phyloP scores from a whole-genome alignment of 2,113 vertebrate genomes.

The Cyanoramphus novaezelandiae region DNA sequence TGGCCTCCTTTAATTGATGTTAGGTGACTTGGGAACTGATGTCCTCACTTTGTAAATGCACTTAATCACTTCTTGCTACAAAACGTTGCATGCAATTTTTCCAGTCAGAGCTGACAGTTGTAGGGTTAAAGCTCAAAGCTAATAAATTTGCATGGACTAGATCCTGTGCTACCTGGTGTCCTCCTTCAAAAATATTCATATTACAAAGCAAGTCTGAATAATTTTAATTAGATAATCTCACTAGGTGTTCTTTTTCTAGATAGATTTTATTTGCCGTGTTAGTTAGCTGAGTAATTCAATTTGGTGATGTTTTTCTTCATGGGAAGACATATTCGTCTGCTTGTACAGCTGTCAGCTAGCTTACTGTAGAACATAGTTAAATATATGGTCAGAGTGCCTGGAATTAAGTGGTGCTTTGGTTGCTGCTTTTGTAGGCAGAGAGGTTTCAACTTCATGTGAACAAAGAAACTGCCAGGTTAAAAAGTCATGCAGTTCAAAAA shows the following conservation, averaged over 20 bases:
- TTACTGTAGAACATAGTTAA: background rate
- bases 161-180: background rate
- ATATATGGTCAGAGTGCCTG: background rate
- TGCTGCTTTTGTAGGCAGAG: background rate
- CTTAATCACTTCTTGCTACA: slow-evolving; percentile 68
- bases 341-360: background rate
- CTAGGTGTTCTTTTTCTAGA: slow-evolving; percentile 3
- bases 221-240: slow-evolving; percentile 32
- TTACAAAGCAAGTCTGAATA: background rate
- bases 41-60: slow-evolving; percentile 69
- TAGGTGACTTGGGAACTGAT: slow-evolving; percentile 71
- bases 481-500: background rate
- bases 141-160: slow-evolving; percentile 43
- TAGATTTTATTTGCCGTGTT: slow-evolving; percentile 17
- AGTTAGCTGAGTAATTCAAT: slow-evolving; percentile 31
- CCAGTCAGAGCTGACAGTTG: slow-evolving; percentile 55
- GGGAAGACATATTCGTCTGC: background rate
- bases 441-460: background rate
- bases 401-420: background rate
- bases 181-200: background rate
- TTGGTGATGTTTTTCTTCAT: background rate
- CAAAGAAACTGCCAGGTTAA: background rate
- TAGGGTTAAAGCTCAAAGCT: slow-evolving; percentile 64
- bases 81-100: slow-evolving; percentile 44
- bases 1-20: slow-evolving; percentile 74